These are phyloP conservation scores for Nesospiza acunhae DNA, from an alignment of 2,113 vertebrate species.

Conservation along the genomic window DNA sequence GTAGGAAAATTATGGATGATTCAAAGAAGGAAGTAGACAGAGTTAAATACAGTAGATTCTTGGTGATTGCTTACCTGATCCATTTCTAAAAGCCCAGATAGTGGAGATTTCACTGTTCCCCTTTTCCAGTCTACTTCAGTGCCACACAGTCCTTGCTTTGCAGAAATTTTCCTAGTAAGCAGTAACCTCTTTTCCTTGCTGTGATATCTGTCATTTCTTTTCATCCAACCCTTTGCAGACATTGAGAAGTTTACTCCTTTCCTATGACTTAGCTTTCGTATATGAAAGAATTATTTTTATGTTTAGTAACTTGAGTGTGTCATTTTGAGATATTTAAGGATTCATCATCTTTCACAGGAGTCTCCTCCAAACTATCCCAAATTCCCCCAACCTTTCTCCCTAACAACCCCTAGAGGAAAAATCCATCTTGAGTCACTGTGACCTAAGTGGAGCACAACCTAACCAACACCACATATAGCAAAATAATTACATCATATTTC, in stretches of 20 bases:
- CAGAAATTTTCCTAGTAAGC: background rate
- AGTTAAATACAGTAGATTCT: background rate
- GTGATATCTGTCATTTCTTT: background rate
- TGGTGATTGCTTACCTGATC: background rate
- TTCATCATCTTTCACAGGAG: background rate
- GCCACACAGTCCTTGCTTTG: background rate
- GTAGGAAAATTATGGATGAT: background rate
- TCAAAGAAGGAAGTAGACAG: conserved; percentile 1
- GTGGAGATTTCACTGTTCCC: background rate
- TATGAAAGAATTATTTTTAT: background rate
- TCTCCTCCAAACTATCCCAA: background rate
- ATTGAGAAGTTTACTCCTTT: background rate
- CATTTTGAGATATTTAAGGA: background rate
- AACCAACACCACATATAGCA: background rate
- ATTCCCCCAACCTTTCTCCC: background rate
- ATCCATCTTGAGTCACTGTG: background rate
- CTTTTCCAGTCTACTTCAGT: background rate
- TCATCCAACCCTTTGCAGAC: background rate
- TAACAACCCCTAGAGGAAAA: background rate
- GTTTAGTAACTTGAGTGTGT: background rate
- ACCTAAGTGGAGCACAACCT: background rate
- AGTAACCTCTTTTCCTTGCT: background rate
- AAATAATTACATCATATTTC: conserved; percentile 17
- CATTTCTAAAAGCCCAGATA: background rate
- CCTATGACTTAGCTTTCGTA: background rate